Evolutionary conservation across 1,140 invertebrate genomes (phyloP).

Genomic region (Trichonephila clavipes): DNA sequence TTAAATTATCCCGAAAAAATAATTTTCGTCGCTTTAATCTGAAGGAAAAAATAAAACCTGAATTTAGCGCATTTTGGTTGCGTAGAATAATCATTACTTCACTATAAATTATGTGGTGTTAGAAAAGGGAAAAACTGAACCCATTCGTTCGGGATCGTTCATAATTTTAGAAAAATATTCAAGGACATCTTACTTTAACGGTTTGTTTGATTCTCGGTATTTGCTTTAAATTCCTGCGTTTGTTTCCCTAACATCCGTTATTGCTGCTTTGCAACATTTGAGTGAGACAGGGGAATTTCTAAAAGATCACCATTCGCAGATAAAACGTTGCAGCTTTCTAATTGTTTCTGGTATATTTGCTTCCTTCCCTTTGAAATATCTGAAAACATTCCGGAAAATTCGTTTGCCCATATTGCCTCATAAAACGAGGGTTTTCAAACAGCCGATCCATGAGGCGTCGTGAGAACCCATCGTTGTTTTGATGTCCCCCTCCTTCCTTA

Average conservation of each 20-base stretch:
- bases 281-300: neutral
- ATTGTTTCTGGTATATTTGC: too few species aligned
- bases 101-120: too few species aligned
- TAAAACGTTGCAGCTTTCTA: neutral
- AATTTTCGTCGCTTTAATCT: too few species aligned
- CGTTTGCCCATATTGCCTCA: neutral
- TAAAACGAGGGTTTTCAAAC: neutral
- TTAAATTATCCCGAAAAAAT: too few species aligned
- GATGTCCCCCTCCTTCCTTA: neutral
- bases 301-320: neutral
- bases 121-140: too few species aligned
- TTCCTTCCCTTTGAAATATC: slow-evolving; percentile 16
- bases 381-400: slow-evolving; percentile 9
- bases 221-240: neutral
- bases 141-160: too few species aligned
- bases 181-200: too few species aligned
- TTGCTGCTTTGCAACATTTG: neutral
- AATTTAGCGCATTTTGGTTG: too few species aligned
- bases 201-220: neutral
- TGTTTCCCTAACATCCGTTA: neutral
- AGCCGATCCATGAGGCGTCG: neutral
- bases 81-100: too few species aligned
- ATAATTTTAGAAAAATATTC: too few species aligned
- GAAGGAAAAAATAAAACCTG: too few species aligned
- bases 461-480: neutral